Evolutionary conservation across 1,140 invertebrate species (phyloP).

Genomic region (Brachionus rubens): DNA sequence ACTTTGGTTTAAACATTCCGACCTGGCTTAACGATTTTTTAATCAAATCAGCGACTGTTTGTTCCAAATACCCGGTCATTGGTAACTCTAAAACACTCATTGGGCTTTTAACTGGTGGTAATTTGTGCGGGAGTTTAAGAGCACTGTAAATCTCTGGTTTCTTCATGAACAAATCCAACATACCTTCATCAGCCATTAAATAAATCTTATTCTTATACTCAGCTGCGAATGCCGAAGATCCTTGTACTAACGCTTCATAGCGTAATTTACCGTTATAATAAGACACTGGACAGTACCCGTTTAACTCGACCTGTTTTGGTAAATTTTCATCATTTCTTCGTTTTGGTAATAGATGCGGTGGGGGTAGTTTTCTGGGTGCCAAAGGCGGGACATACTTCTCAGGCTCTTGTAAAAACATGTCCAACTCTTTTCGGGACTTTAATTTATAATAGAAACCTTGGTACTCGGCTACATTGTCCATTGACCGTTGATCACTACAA

Average conservation of each 20-base stretch:
- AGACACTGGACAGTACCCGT: slow-evolving; percentile 60
- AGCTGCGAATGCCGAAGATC: slow-evolving; percentile 53
- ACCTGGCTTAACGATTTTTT: slow-evolving; percentile 57
- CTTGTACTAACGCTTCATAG: slow-evolving; percentile 59
- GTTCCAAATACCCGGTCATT: slow-evolving; percentile 61
- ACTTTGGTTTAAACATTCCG: slow-evolving; percentile 61
- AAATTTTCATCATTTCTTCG: slow-evolving; percentile 50
- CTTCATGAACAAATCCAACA: slow-evolving; percentile 59
- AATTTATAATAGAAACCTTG: slow-evolving; percentile 52
- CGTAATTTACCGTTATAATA: slow-evolving; percentile 55
- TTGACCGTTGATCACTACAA: slow-evolving; percentile 52
- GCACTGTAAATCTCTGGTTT: slow-evolving; percentile 48
- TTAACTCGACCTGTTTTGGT: slow-evolving; percentile 52
- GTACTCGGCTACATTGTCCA: slow-evolving; percentile 58
- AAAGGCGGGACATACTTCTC: slow-evolving; percentile 57
- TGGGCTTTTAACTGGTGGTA: slow-evolving; percentile 56
- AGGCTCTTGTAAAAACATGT: slow-evolving; percentile 55
- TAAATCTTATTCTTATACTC: slow-evolving; percentile 57
- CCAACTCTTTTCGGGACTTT: slow-evolving; percentile 50
- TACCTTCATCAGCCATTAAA: slow-evolving; percentile 56
- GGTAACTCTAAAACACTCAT: slow-evolving; percentile 54
- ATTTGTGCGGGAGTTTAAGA: slow-evolving; percentile 55
- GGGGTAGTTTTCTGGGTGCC: slow-evolving; percentile 54
- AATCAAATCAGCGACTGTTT: slow-evolving; percentile 55
- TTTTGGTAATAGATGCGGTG: slow-evolving; percentile 52